Percentiles rank a stretch among this genome's conserved stretches.
Evolutionary conservation across 1,140 invertebrate species (phyloP).

Genomic region (Trichogramma pretiosum): DNA sequence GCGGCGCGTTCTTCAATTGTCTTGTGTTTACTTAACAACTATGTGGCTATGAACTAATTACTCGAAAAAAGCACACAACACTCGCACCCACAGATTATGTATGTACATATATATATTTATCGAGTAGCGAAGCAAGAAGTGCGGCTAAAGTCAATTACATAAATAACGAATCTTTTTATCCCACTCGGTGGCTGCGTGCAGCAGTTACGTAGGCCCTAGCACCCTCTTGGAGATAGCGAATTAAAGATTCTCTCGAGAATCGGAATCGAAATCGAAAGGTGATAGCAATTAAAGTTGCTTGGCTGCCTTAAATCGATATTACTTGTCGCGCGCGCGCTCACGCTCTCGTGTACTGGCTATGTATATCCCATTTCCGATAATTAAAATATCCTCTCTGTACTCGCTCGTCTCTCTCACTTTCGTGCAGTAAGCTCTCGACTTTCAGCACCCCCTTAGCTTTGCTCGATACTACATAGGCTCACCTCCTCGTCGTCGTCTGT

Average conservation of each 20-base stretch:
- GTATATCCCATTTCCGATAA: slow-evolving; percentile 36
- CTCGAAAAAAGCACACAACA: too few relatives aligned
- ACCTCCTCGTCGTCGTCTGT: slow-evolving; percentile 22
- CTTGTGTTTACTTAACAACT: slow-evolving; percentile 9
- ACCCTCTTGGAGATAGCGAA: background rate
- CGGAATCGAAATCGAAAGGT: slow-evolving; percentile 26
- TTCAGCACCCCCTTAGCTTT: too few relatives aligned
- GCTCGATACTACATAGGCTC: too few relatives aligned
- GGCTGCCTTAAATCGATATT: slow-evolving; percentile 36
- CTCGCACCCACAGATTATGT: too few relatives aligned
- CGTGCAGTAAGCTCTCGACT: background rate
- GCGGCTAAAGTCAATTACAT: too few relatives aligned
- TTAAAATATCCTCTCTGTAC: slow-evolving; percentile 40
- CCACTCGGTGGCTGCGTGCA: too few relatives aligned
- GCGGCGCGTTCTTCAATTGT: slow-evolving; percentile 21
- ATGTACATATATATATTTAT: too few relatives aligned
- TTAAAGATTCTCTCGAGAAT: too few relatives aligned
- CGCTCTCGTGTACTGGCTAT: slow-evolving; percentile 22
- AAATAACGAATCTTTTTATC: too few relatives aligned
- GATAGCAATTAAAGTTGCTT: slow-evolving; percentile 38
- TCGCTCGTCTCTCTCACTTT: background rate
- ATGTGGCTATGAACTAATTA: background rate
- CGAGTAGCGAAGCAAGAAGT: too few relatives aligned
- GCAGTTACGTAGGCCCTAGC: too few relatives aligned
- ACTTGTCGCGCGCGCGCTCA: slow-evolving; percentile 9